Evolutionary conservation across 1,140 invertebrate genomes (phyloP), one percentile per base, ranked within the genome.

Genomic region (Chlorops oryzae): DNA sequence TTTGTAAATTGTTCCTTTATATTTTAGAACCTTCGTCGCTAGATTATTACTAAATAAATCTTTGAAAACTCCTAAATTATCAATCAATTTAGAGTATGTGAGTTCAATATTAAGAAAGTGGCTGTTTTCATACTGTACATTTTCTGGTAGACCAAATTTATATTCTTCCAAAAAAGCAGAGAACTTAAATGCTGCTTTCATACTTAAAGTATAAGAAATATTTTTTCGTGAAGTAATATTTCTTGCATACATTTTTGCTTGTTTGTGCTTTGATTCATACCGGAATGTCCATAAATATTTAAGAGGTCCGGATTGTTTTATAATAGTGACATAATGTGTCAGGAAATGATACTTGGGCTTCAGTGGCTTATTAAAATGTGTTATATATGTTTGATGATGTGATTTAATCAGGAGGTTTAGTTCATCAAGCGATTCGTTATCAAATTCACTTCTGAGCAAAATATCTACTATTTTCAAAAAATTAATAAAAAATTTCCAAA

Each of bases 311-410:
- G 48, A 44, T 28, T 57, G 42, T 52, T 34, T 13, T 20, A 65
- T 51, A 22, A 55, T 43, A 18, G 17, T 53, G 23, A 54, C 59
- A 51, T 65, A 65, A 51, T 63, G 59, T 15, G 52, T 51, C 23
- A 65, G 44, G 32, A 50, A 43, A 50, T 65, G 60, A 54, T 52
- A 53, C 35, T 62, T 65, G 20, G 62, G 59, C 44, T 55, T 59
- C 23, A 61, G 41, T 7, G 7, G 7, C n/a, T 32, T 32, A 7
- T 32, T 32, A 32, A 32, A 32, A 32, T 9, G 28, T 7, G 28
- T 32, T n/a, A 32, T 9, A 32, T 32, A 32, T 32, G 7, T n/a
- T n/a, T n/a, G n/a, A n/a, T n/a, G n/a, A n/a, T n/a, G n/a, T n/a
- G n/a, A n/a, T n/a, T n/a, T n/a, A n/a, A n/a, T n/a, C n/a, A n/a